phyloP scores from a whole-genome alignment of 2,113 vertebrate species.

The Cinclus mexicanus region DNA sequence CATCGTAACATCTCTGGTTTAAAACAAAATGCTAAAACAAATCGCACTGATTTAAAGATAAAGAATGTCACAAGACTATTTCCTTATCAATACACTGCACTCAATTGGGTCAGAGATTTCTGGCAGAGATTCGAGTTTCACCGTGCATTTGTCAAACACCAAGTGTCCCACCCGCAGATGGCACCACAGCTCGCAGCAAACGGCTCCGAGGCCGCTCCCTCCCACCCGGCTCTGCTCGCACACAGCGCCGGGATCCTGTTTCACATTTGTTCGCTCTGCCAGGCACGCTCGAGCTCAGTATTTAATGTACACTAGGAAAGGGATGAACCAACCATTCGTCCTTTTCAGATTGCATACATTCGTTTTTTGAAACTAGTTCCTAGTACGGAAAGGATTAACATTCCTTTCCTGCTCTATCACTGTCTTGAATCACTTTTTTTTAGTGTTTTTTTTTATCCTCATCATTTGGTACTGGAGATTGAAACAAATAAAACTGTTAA shows the following conservation, averaged over 20 bases:
- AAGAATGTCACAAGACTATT: neutral
- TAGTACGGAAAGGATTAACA: neutral
- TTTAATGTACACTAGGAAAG: neutral
- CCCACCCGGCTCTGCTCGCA: neutral
- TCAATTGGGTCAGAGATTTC: neutral
- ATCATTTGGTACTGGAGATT: neutral
- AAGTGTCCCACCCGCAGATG: conserved; percentile 41
- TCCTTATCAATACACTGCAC: neutral
- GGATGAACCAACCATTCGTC: neutral
- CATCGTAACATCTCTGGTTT: neutral
- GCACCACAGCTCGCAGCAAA: conserved; percentile 39
- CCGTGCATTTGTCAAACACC: neutral
- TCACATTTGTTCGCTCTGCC: neutral
- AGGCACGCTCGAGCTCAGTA: neutral
- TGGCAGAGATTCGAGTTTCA: neutral
- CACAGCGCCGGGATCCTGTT: neutral
- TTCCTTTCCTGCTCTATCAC: neutral
- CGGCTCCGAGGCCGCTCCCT: neutral
- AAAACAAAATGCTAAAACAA: neutral
- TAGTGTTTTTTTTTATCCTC: neutral
- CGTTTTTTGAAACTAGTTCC: neutral
- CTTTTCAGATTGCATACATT: neutral
- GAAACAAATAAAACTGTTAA: neutral
- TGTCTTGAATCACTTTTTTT: neutral
- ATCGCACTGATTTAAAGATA: neutral